These are phyloP conservation scores for Liolophura sinensis DNA, from an alignment of 1,140 invertebrate genomes.

Conservation along the genomic window DNA sequence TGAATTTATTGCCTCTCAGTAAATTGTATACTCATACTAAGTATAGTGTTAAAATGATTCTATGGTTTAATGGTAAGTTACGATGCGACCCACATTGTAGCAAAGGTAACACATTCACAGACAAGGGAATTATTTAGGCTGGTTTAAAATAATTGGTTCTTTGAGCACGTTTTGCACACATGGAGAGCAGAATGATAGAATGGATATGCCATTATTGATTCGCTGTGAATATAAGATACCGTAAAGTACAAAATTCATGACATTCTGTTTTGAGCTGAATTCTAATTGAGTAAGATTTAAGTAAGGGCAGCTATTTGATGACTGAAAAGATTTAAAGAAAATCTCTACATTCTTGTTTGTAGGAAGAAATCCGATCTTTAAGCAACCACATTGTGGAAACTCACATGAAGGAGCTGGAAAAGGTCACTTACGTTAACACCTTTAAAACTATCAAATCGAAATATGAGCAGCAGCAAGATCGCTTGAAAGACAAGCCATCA, in stretches of 20 bases:
- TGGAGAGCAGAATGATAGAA: not conserved
- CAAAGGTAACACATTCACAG: too few relatives aligned
- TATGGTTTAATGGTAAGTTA: too few relatives aligned
- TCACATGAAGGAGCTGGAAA: conserved; percentile 90
- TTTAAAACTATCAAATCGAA: conserved; percentile 89
- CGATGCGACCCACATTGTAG: too few relatives aligned
- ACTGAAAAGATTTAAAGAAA: not conserved
- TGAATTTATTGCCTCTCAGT: too few relatives aligned
- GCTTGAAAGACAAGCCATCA: conserved; percentile 43
- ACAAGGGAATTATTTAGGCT: too few relatives aligned
- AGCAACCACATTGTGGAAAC: conserved; percentile 93
- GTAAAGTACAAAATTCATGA: too few relatives aligned
- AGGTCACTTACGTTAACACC: conserved; percentile 95
- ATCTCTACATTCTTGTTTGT: conserved; percentile 38
- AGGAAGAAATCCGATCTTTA: conserved; percentile 95
- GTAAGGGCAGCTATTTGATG: not conserved
- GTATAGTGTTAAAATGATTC: too few relatives aligned
- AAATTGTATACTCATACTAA: too few relatives aligned
- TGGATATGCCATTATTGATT: too few relatives aligned
- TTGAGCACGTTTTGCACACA: not conserved
- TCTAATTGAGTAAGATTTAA: conserved; percentile 1
- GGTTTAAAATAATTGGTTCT: not conserved
- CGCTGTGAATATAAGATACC: too few relatives aligned
- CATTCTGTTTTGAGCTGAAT: too few relatives aligned
- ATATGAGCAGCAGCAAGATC: conserved; percentile 93